These are phyloP conservation scores for Thereva unica DNA, from an alignment of 2,888 invertebrate genomes.

Conservation along the genomic window DNA sequence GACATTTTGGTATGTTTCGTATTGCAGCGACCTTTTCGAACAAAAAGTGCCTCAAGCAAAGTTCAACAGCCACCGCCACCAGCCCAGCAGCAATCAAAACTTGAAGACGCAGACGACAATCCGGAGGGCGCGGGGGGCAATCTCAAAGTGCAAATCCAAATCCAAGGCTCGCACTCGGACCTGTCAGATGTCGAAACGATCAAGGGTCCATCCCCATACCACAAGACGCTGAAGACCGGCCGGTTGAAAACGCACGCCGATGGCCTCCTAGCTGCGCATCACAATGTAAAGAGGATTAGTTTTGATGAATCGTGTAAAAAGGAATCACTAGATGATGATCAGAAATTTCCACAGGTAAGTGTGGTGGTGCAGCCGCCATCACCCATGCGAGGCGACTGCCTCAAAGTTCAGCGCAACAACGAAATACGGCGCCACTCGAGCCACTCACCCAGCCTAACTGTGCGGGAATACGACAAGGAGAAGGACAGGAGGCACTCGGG, in stretches of 20 bases:
- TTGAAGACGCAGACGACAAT: constrained; percentile 50
- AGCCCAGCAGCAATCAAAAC: constrained; percentile 14
- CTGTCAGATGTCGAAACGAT: constrained; percentile 43
- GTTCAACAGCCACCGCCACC: constrained; percentile 48
- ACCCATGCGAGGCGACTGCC: constrained; percentile 68
- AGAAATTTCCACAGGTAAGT: constrained; percentile 67
- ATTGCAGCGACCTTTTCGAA: constrained; percentile 9
- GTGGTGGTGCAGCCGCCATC: constrained; percentile 78
- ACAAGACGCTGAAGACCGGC: constrained; percentile 17
- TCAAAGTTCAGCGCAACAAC: constrained; percentile 57
- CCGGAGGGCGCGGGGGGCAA: constrained; percentile 50
- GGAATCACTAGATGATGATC: constrained; percentile 59
- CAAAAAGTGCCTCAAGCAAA: constrained; percentile 40
- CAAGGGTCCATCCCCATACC: constrained; percentile 28
- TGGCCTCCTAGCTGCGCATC: constrained; percentile 37
- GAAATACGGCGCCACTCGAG: constrained; percentile 59
- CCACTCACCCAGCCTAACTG: constrained; percentile 59
- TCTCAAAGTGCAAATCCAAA: constrained; percentile 37
- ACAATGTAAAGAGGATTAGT: constrained; percentile 59
- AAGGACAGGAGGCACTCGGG: constrained; percentile 59
- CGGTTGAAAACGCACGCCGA: constrained; percentile 19
- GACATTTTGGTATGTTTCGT: constrained; percentile 12
- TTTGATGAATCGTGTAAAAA: constrained; percentile 60
- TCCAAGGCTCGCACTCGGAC: constrained; percentile 44
- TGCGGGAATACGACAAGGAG: constrained; percentile 59